Conservation (phyloP, 2,888 invertebrate genomes). For the Sarcophaga rosellei region DNA sequence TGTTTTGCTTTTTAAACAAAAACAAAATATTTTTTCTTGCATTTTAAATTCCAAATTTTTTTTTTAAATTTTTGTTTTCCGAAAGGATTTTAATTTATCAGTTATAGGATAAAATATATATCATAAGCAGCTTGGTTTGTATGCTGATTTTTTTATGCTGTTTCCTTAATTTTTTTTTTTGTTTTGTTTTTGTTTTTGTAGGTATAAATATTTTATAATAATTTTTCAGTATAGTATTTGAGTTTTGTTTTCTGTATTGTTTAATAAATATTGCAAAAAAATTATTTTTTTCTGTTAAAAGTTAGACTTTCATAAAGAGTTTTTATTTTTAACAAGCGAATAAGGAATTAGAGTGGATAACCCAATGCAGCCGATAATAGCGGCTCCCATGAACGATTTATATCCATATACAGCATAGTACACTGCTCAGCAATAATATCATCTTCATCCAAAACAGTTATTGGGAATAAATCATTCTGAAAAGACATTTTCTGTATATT, state of each 20-base stretch:
- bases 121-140: conserved; percentile 54
- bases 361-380: conserved; percentile 80
- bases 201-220: conserved; percentile 41
- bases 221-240: conserved; percentile 4
- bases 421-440: conserved; percentile 80
- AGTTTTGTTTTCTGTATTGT: conserved; percentile 35
- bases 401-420: conserved; percentile 79
- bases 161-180: background rate
- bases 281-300: conserved; percentile 21
- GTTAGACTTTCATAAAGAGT: background rate
- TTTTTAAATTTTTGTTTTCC: conserved; percentile 2
- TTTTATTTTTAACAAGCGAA: conserved; percentile 26
- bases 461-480: conserved; percentile 81
- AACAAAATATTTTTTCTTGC: background rate
- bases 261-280: conserved; percentile 51
- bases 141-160: conserved; percentile 24
- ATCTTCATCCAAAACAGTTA: conserved; percentile 80
- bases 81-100: conserved; percentile 21
- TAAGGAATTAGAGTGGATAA: conserved; percentile 75
- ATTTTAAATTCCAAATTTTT: background rate
- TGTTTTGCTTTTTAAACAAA: background rate
- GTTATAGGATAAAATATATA: conserved; percentile 46
- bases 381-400: conserved; percentile 81
- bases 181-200: conserved; percentile 17
- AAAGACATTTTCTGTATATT: conserved; percentile 2